A percentile compares a stretch with the other conserved stretches of the same genome.
Evolutionary conservation across 2,113 vertebrate species (phyloP).

Genomic region (Promerops cafer): DNA sequence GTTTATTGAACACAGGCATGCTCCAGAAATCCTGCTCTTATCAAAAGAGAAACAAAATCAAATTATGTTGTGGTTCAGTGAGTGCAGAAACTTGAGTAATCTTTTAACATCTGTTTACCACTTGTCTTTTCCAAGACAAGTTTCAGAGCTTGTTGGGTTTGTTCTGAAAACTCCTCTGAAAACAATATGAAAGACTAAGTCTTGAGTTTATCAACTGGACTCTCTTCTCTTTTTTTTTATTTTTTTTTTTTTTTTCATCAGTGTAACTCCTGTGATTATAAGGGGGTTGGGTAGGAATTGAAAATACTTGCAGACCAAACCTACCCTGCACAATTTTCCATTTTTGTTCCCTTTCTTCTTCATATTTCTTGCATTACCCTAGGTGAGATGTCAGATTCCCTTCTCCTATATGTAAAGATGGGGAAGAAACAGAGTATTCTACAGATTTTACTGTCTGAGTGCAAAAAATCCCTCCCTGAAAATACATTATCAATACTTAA

Average conservation of each 20-base stretch:
- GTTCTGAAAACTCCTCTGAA: not conserved
- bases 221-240: not conserved
- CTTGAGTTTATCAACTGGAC: not conserved
- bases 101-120: constrained; percentile 1
- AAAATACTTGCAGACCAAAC: not conserved
- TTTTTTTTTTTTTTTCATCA: not conserved
- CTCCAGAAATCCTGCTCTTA: not conserved
- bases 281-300: not conserved
- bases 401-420: not conserved
- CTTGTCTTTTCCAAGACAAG: not conserved
- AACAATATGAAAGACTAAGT: not conserved
- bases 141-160: not conserved
- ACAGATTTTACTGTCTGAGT: not conserved
- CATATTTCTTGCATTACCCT: not conserved
- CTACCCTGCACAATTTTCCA: not conserved
- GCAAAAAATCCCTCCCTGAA: rapidly evolving
- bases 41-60: not conserved
- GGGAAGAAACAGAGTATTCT: not conserved
- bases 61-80: not conserved
- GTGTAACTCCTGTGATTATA: not conserved
- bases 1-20: not conserved
- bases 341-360: not conserved
- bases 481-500: not conserved
- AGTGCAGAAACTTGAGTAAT: not conserved
- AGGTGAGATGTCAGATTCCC: not conserved